Evolutionary conservation across 2,113 vertebrate genomes (phyloP).

Genomic region (Salvator merianae): DNA sequence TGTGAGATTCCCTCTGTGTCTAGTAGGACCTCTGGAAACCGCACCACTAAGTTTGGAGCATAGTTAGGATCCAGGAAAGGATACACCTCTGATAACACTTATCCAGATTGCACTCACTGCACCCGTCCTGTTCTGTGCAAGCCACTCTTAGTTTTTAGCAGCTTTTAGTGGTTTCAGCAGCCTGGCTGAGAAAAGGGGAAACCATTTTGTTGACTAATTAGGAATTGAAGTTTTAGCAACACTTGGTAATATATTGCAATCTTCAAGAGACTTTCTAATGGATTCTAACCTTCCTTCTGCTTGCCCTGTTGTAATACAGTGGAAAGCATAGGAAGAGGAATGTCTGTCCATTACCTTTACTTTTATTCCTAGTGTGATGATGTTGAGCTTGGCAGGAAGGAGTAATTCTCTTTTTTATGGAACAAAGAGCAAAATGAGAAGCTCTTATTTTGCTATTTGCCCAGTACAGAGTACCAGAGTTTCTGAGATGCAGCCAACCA

Average conservation of each 20-base stretch:
- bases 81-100: neutral
- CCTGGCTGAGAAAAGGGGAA: neutral
- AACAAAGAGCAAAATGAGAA: neutral
- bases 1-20: neutral
- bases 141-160: neutral
- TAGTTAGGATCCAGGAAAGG: neutral
- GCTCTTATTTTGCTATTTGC: no score
- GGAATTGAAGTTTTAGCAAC: neutral
- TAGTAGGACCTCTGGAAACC: neutral
- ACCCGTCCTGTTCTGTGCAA: no score
- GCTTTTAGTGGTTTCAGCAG: neutral
- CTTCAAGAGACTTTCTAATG: neutral
- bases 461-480: neutral
- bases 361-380: no score
- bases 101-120: neutral
- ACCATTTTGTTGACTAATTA: neutral
- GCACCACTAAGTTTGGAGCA: neutral
- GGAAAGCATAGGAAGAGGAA: neutral
- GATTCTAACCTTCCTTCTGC: neutral
- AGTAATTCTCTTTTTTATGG: neutral
- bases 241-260: neutral
- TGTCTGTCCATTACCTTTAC: neutral
- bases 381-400: neutral
- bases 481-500: neutral
- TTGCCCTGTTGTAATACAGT: neutral